Evolutionary conservation across 2,888 invertebrate species (phyloP).

Genomic region (Scaptomyza parva): DNA sequence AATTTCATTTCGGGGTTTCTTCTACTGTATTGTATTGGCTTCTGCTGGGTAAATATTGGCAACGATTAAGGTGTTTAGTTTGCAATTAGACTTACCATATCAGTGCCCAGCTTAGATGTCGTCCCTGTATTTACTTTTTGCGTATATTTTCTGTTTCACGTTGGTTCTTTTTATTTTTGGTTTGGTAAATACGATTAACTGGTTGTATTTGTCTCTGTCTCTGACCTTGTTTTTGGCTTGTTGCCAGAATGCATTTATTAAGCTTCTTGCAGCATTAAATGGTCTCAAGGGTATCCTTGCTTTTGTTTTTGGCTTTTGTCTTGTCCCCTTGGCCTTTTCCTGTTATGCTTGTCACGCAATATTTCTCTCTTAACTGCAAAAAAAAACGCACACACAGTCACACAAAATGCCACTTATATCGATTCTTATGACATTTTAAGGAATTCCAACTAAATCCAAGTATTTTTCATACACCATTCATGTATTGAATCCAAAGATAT

Average conservation of each 20-base stretch:
- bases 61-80: slow-evolving; percentile 53
- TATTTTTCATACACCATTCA: background rate
- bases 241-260: slow-evolving; percentile 24
- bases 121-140: background rate
- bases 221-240: slow-evolving; percentile 1
- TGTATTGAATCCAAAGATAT: no score
- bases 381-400: slow-evolving; percentile 5
- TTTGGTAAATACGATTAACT: background rate
- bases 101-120: background rate
- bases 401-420: slow-evolving; percentile 27
- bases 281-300: slow-evolving; percentile 20
- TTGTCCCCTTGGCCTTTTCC: slow-evolving; percentile 1
- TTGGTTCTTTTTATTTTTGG: background rate
- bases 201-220: slow-evolving; percentile 8
- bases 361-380: slow-evolving; percentile 18
- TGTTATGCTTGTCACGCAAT: slow-evolving; percentile 3
- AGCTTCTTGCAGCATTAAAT: slow-evolving; percentile 36
- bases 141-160: background rate
- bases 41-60: slow-evolving; percentile 28
- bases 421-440: slow-evolving; percentile 2
- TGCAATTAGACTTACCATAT: slow-evolving; percentile 55
- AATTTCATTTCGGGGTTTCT: slow-evolving; percentile 54
- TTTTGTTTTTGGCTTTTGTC: background rate
- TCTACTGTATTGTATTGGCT: slow-evolving; percentile 55
- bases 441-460: slow-evolving; percentile 1